phyloP scores from a whole-genome alignment of 2,888 invertebrate genomes.

The Eulithis testata region DNA sequence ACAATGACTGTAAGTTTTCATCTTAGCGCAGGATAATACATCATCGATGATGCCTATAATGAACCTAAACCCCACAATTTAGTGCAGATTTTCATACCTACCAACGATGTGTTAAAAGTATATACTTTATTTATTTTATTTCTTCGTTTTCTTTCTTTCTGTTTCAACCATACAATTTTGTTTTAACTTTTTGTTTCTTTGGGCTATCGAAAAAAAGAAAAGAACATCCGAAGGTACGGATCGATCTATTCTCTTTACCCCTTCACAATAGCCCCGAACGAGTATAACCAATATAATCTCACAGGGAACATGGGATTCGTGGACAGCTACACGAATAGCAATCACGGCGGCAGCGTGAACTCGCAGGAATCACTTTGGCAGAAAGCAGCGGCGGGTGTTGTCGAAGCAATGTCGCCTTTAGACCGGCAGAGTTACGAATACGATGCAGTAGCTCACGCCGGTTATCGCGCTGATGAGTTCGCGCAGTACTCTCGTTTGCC shows the following conservation, averaged over 20 bases:
- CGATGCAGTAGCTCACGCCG: conserved; percentile 93
- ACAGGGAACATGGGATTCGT: conserved; percentile 91
- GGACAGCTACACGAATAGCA: conserved; percentile 96
- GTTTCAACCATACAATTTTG: not conserved
- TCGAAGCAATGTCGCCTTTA: conserved; percentile 82
- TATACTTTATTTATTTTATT: too few species aligned
- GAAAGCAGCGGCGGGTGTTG: conserved; percentile 93
- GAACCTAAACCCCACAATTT: too few species aligned
- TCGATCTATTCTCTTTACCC: too few species aligned
- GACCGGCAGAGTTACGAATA: conserved; percentile 88
- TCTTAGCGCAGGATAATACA: not conserved
- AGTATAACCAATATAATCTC: not conserved
- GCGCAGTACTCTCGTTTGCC: conserved; percentile 92
- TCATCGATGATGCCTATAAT: too few species aligned
- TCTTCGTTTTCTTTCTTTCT: not conserved
- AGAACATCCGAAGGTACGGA: not conserved
- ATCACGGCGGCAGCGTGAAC: conserved; percentile 97
- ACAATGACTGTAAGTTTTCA: conserved; percentile 89
- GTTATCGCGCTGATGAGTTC: conserved; percentile 87
- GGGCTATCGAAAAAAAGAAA: not conserved
- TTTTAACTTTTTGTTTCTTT: conserved; percentile 1
- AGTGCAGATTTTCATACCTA: too few species aligned
- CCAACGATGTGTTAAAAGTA: too few species aligned
- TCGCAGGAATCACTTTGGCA: conserved; percentile 98
- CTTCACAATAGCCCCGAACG: not conserved